A percentile compares a stretch with the other conserved stretches of the same genome.
Conservation (phyloP, 1,140 invertebrate species). For the Drosophila miranda region DNA sequence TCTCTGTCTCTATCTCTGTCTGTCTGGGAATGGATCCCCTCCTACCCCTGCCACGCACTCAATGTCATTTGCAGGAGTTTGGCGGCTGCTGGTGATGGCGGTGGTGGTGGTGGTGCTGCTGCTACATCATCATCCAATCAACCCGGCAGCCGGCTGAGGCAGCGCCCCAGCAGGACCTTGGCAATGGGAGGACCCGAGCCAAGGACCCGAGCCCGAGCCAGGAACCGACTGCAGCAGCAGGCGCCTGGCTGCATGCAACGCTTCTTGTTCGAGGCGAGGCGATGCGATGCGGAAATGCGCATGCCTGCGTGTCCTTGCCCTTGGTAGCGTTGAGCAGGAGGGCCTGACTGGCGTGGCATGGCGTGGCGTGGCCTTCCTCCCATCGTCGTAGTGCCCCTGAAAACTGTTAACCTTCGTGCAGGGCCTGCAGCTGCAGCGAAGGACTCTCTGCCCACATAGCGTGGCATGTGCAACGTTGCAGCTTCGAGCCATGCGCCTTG, state of each 20-base stretch:
- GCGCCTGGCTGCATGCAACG: constrained; percentile 33
- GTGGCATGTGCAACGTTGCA: constrained; percentile 62
- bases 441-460: constrained; percentile 13
- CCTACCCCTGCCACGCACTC: constrained; percentile 29
- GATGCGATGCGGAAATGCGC: constrained; percentile 71
- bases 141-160: constrained; percentile 20
- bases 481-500: constrained; percentile 66
- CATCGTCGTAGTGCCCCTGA: constrained; percentile 63
- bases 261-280: neutral
- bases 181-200: constrained; percentile 48
- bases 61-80: constrained; percentile 66
- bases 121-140: constrained; percentile 9
- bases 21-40: constrained; percentile 7
- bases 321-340: constrained; percentile 57
- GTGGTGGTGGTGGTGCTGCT: constrained; percentile 4
- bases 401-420: constrained; percentile 78
- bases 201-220: constrained; percentile 28
- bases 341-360: constrained; percentile 22
- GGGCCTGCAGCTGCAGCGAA: constrained; percentile 25
- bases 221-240: constrained; percentile 18
- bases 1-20: no score
- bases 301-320: constrained; percentile 81
- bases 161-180: constrained; percentile 51
- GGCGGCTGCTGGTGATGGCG: constrained; percentile 1
- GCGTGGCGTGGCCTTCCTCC: neutral